Conservation (phyloP, 2,888 invertebrate species). For the Diloba caeruleocephala region DNA sequence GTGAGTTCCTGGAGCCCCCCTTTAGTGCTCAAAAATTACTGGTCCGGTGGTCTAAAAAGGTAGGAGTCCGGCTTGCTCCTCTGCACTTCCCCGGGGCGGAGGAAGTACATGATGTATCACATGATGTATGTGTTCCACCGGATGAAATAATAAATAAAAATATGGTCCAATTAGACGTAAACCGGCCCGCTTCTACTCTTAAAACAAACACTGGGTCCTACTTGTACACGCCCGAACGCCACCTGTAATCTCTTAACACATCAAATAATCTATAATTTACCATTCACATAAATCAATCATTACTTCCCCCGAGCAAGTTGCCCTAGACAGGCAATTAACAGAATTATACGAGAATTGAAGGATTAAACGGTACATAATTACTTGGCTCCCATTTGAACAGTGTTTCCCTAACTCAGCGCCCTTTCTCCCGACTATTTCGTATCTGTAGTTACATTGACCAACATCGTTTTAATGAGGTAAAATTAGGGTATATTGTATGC, state of each 20-base stretch:
- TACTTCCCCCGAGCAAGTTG: constrained; percentile 7
- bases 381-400: constrained; percentile 11
- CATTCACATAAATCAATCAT: constrained; percentile 32
- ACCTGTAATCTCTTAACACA: neutral
- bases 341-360: constrained; percentile 30
- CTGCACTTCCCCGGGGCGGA: too few species aligned
- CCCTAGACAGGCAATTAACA: constrained; percentile 25
- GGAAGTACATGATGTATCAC: too few species aligned
- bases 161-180: too few species aligned
- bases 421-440: constrained; percentile 8
- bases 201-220: neutral
- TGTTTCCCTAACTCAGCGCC: constrained; percentile 9
- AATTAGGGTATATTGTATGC: neutral
- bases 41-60: too few species aligned
- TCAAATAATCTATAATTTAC: constrained; percentile 4
- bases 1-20: too few species aligned
- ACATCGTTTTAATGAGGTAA: neutral
- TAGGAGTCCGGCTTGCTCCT: too few species aligned
- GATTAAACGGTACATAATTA: constrained; percentile 34
- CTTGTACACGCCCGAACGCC: neutral
- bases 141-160: too few species aligned
- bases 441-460: constrained; percentile 7
- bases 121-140: too few species aligned
- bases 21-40: too few species aligned
- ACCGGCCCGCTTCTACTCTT: too few species aligned